These are phyloP conservation scores for Trogon melanurus DNA, from an alignment of 2,113 vertebrate species.

Conservation along the genomic window DNA sequence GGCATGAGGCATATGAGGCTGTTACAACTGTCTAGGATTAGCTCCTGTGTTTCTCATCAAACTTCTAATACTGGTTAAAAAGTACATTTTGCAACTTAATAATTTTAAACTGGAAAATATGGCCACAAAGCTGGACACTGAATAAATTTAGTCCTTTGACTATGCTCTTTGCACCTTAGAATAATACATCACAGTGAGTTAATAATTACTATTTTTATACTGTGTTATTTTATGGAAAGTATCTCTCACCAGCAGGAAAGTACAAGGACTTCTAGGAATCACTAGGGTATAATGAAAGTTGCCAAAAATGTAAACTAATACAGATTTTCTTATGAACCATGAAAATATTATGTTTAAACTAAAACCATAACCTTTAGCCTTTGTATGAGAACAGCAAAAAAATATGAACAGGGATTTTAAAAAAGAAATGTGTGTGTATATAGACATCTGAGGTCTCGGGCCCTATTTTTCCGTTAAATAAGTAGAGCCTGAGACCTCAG, in stretches of 20 bases:
- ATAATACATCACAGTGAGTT: slow-evolving; percentile 68
- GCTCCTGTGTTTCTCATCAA: neutral
- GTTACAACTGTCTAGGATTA: neutral
- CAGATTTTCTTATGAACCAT: slow-evolving; percentile 78
- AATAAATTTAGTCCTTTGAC: slow-evolving; percentile 10
- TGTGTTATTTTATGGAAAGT: slow-evolving; percentile 74
- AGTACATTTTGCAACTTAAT: neutral
- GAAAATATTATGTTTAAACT: slow-evolving; percentile 77
- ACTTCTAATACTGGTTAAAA: neutral
- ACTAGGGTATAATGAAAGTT: slow-evolving; percentile 74
- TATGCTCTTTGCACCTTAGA: slow-evolving; percentile 22
- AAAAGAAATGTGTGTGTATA: neutral
- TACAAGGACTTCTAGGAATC: slow-evolving; percentile 73
- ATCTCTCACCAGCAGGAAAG: slow-evolving; percentile 74
- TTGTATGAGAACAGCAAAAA: slow-evolving; percentile 64
- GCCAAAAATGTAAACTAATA: slow-evolving; percentile 82
- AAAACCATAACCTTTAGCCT: slow-evolving; percentile 72
- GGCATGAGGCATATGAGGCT: neutral
- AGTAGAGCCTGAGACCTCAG: neutral
- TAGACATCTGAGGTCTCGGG: slow-evolving; percentile 69
- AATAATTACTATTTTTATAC: slow-evolving; percentile 74
- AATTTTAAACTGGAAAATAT: neutral
- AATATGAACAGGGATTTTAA: slow-evolving; percentile 26
- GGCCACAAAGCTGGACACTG: neutral
- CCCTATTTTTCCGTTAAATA: slow-evolving; percentile 28